Evolutionary conservation across 2,113 vertebrate species (phyloP), one percentile per base, ranked within the genome.

Genomic region (Brachypodius melanocephalos): DNA sequence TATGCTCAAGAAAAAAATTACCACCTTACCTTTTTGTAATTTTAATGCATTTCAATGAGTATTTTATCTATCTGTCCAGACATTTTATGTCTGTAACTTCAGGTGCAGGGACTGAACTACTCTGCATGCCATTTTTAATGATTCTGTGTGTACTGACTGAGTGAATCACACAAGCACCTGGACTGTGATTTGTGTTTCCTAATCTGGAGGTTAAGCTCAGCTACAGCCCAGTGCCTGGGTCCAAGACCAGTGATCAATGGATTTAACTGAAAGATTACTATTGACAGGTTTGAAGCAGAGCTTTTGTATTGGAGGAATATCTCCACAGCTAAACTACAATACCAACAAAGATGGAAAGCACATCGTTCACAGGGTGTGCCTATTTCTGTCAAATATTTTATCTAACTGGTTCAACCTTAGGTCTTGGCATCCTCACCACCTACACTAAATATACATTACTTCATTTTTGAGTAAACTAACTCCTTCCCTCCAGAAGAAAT

Each of bases 381-480:
- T 80, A 12, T 69, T 90, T 90, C 62, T 91, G 58, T 73, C 74
- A 93, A 80, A 32, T 58, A 54, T 83, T 94, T 93, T 85, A 85
- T 61, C 82, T 59, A 49, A 73, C 29, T 51, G 32, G 29, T 79
- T 85, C 46, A 66, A 3, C 83, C 67, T 58, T 26, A 42, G 34
- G 42, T 65, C 49, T 87, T 79, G 66, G 25, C 42, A 69, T 79
- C n/a, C 40, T 89, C 20, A 55, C 36, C 36, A 82, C 31, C 40
- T 85, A 48, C 77, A 48, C 28, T 75, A 75, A 87, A 42, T 22
- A 66, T 7, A 38, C 7, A 84, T 58, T 46, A 63, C 57, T 61
- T 75, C 25, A 34, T 82, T 88, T 42, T 17, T 54, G 42, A 82
- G 11, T 58, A 95, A 91, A 94, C 48, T 45, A 72, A 71, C 21